Base-by-base conservation (phyloP, 2,888 invertebrate genomes). In the Oegoconia quadripuncta region DNA sequence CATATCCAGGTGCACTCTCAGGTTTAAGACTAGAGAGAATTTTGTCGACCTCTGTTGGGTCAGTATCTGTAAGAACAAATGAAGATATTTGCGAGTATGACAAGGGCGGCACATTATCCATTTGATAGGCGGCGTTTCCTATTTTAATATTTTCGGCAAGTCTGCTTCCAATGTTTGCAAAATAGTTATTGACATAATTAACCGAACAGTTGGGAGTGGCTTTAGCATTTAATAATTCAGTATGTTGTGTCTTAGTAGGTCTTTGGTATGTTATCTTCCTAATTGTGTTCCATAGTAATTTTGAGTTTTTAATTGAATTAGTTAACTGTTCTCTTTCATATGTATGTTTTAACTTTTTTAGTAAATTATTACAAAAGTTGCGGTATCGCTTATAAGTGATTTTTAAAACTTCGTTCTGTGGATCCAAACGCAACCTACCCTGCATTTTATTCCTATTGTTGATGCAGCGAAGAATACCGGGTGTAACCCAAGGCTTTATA, bases 401-500 rank as follows among this genome's bases (percentile, higher is more conserved):
- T 15, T 15, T 29, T 6, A 7, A 6, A 8, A 7, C 15, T 15
- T 3, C 15, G 15, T 29, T 15, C 3, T 7, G 2, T 14, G 29
- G 29, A n/a, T 29, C 29, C 1, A 3, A 15, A 1, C 29, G 2
- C n/a, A 15, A 3, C 7, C 2, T 29, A 3, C 3, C 4, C 16
- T 29, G 29, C 7, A 29, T 14, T 29, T 29, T 29, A 15, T 29
- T 29, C 1, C 29, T 14, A n/a, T 29, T 29, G 7, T 16, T 29
- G 3, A 29, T 29, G n/a, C 29, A 29, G 9, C 29, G 15, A 7
- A 29, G n/a, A 7, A 32, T 13, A 1, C 29, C 29, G 7, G 5
- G 15, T 3, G 29, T 29, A 2, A 22, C 23, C 33, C 33, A 33
- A 3, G 33, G 33, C 6, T 33, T 34, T 11, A 23, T 23, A 17